Evolutionary conservation across 2,888 invertebrate species (phyloP), one percentile per base, ranked within the genome.

Genomic region (Sesia bembeciformis): DNA sequence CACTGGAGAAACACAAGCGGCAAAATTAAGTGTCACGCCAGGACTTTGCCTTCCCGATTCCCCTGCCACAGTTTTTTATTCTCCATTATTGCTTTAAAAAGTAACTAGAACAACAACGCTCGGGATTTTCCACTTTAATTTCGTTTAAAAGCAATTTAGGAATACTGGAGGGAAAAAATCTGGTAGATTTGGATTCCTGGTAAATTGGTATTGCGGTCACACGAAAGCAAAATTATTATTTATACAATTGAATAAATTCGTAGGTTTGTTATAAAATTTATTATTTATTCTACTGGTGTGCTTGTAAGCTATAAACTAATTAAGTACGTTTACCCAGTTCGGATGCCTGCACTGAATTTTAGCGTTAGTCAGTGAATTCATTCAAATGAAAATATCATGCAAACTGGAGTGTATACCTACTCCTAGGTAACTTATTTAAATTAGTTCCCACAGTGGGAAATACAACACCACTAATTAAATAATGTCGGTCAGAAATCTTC

Each of bases 21-120:
- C 65, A 61, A 70, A 78, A 77, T 79, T 74, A 78, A 76, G 67
- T 75, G 72, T 72, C 73, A 71, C 68, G 65, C 69, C 67, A 67
- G 67, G 62, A 59, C 64, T 65, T 65, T 60, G 60, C 67, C 63
- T 62, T 61, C 62, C 62, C 68, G 66, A 73, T 72, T 66, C 65
- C 63, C 65, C 66, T 60, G 56, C 64, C 60, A 57, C 60, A 67
- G 62, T 66, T 72, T 68, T 71, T 63, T 65, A 55, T 66, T 63
- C 63, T 65, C 67, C 72, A 69, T 70, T 76, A 72, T 74, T 73
- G 70, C 64, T 64, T 60, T 23, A 23, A 59, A 72, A 75, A 76
- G 58, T 59, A 63, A 63, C 64, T 60, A 56, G 54, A 60, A 66
- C 61, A 65, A 59, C 65, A 61, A 62, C 59, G 61, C 60, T 23